Conservation (phyloP, 2,113 vertebrate species). For the Eurystomus gularis region DNA sequence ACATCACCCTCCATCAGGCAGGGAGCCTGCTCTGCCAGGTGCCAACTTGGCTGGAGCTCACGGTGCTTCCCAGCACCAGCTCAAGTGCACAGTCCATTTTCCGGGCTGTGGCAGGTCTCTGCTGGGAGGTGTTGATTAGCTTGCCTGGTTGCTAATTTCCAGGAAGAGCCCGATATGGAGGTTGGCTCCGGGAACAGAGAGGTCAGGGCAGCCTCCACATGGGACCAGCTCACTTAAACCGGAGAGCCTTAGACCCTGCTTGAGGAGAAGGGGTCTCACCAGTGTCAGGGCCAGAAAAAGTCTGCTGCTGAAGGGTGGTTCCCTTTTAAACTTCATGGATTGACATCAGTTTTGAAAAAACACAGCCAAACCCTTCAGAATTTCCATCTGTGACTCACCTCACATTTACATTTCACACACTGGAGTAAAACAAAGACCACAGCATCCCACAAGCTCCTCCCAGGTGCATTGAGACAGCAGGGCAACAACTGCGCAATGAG, state of each 20-base stretch:
- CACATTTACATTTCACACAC: background rate
- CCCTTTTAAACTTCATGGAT: background rate
- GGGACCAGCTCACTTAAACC: background rate
- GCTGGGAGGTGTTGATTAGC: constrained; percentile 14
- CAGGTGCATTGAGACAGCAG: background rate
- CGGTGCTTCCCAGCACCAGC: constrained; percentile 35
- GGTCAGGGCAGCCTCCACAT: fast-evolving
- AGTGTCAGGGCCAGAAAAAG: background rate
- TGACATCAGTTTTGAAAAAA: background rate
- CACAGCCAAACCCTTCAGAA: background rate
- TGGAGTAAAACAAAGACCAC: background rate
- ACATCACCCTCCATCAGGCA: background rate
- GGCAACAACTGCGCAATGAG: fast-evolving
- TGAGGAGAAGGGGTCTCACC: background rate
- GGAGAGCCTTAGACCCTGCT: background rate
- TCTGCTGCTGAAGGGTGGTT: background rate
- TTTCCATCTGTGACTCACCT: background rate
- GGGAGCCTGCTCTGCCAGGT: background rate
- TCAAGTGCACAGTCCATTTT: background rate
- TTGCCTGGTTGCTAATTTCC: constrained; percentile 3
- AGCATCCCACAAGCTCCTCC: background rate
- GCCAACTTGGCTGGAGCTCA: background rate
- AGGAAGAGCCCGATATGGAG: background rate
- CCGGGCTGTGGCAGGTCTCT: background rate
- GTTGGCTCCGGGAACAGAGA: background rate